These are phyloP conservation scores for Beroe forskalii DNA, from an alignment of 37 sponge, comb jelly and placozoan genomes.

Conservation along the genomic window DNA sequence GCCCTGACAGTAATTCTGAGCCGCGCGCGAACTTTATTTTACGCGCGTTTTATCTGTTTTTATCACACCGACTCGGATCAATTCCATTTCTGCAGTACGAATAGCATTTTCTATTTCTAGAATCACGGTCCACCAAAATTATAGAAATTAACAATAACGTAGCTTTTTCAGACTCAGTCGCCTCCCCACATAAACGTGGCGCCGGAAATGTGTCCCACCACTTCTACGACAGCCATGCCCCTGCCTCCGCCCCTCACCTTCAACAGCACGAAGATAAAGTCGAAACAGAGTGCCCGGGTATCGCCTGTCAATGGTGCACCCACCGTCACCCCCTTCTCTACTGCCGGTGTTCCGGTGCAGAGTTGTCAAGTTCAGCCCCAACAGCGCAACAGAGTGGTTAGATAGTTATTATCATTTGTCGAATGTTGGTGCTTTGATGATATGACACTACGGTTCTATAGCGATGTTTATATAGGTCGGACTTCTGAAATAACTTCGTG, in stretches of 20 bases:
- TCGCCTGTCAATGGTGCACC: constrained; percentile 25
- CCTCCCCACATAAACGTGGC: neutral
- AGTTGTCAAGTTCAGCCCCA: constrained; percentile 25
- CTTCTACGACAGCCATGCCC: neutral
- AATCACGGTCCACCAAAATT: too few relatives aligned
- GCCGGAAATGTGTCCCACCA: constrained; percentile 17
- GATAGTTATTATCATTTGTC: too few relatives aligned
- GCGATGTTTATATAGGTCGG: too few relatives aligned
- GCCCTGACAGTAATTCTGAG: neutral
- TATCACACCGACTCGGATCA: too few relatives aligned
- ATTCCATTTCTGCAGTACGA: too few relatives aligned
- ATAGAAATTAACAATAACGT: neutral
- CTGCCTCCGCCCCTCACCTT: constrained; percentile 49
- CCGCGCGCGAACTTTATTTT: neutral
- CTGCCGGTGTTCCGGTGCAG: neutral
- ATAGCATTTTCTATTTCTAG: too few relatives aligned
- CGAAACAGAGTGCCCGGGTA: constrained; percentile 1
- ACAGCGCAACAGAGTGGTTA: constrained; percentile 10
- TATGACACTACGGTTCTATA: too few relatives aligned
- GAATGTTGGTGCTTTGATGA: too few relatives aligned
- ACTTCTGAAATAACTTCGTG: too few relatives aligned
- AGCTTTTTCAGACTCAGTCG: neutral
- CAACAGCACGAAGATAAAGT: constrained; percentile 40
- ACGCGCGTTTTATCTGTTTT: neutral
- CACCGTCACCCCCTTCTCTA: constrained; percentile 15